A percentile compares a stretch with the other conserved stretches of the same genome.
phyloP scores from a whole-genome alignment of 53 echinoderm and acorn worm species.

The Astropecten irregularis region DNA sequence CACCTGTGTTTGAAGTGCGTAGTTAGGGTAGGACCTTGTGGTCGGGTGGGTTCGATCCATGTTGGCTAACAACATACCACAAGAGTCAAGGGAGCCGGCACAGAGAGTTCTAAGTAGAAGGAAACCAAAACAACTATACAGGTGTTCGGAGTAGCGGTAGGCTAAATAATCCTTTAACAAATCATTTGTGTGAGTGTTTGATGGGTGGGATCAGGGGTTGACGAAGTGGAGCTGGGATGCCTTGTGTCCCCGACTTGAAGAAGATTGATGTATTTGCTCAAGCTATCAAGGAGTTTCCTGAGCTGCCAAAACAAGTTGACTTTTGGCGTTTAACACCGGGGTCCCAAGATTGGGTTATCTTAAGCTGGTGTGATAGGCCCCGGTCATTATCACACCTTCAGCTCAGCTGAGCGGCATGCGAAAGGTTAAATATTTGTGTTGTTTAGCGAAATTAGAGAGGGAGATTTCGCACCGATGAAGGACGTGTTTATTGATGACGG shows the following conservation, averaged over 20 bases:
- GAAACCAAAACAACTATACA: too few species aligned
- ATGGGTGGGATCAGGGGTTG: too few species aligned
- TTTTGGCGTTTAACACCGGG: background rate
- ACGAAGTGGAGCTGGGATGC: background rate
- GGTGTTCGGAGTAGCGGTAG: too few species aligned
- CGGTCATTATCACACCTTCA: constrained; percentile 30
- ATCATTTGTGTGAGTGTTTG: too few species aligned
- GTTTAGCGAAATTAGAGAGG: background rate
- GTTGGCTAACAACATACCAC: background rate
- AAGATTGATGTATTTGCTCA: background rate
- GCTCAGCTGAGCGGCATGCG: background rate
- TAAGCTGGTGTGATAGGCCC: constrained; percentile 1
- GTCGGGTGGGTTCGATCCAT: too few species aligned
- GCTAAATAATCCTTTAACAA: too few species aligned
- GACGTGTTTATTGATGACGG: too few species aligned
- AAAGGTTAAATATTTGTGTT: constrained; percentile 1
- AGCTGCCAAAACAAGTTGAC: constrained; percentile 29
- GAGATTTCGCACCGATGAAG: too few species aligned
- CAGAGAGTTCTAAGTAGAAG: too few species aligned
- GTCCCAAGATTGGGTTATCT: background rate
- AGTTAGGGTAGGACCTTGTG: background rate
- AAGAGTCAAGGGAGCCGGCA: background rate
- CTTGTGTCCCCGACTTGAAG: background rate
- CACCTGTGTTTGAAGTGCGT: constrained; percentile 31
- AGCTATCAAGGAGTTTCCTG: background rate